phyloP scores from a whole-genome alignment of 2,113 vertebrate genomes.

The Penelope pileata region DNA sequence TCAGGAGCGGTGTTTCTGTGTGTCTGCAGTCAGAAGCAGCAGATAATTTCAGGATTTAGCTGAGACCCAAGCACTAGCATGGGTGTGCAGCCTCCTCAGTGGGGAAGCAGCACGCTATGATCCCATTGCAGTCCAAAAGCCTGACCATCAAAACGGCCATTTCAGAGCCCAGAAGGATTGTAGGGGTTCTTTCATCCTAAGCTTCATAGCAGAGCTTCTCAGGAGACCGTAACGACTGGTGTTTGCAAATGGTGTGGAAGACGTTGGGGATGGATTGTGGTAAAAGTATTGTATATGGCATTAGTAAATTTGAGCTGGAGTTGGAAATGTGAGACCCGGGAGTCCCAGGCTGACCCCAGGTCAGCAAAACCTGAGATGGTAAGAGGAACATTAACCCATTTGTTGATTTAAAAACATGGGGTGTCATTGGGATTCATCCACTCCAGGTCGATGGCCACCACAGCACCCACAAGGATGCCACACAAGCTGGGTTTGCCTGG shows the following conservation, averaged over 20 bases:
- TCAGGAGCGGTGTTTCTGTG: too few species aligned
- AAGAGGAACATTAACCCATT: background rate
- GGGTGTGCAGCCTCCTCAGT: background rate
- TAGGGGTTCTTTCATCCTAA: too few species aligned
- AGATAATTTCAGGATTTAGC: background rate
- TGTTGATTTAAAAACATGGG: background rate
- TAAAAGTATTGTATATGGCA: background rate
- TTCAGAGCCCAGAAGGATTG: background rate
- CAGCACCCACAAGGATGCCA: background rate
- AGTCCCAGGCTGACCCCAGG: background rate
- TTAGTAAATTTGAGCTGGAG: background rate
- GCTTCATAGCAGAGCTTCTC: background rate
- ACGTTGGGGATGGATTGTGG: background rate
- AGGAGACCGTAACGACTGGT: background rate
- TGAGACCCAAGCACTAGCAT: background rate
- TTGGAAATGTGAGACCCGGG: background rate
- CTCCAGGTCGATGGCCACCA: background rate
- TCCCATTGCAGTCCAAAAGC: background rate
- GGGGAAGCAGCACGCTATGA: accelerated
- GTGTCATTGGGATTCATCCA: accelerated
- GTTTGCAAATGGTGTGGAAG: too few species aligned
- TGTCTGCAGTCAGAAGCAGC: accelerated
- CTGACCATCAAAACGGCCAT: background rate
- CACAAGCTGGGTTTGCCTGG: accelerated
- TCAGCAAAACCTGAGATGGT: too few species aligned